phyloP scores from a whole-genome alignment of 2,888 invertebrate species.

The Lochmaea capreae region DNA sequence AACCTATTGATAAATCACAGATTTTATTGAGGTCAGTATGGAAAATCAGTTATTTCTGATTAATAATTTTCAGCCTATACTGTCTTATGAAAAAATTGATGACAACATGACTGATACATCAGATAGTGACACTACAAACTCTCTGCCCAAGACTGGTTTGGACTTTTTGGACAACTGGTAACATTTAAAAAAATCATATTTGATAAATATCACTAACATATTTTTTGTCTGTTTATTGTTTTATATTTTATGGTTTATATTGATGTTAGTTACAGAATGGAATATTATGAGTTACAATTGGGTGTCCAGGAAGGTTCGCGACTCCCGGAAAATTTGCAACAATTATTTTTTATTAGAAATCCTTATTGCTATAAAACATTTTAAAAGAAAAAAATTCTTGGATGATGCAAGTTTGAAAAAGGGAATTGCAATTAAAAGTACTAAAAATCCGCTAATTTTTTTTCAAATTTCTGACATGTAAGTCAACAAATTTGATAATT shows the following conservation, averaged over 20 bases:
- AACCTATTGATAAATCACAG: too few relatives aligned
- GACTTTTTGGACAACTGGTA: constrained; percentile 76
- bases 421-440: too few relatives aligned
- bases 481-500: too few relatives aligned
- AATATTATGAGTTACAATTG: background rate
- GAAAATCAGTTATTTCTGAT: background rate
- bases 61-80: constrained; percentile 5
- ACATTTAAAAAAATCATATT: constrained; percentile 42
- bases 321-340: too few relatives aligned
- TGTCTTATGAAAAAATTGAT: constrained; percentile 6
- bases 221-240: background rate
- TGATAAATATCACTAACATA: background rate
- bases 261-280: background rate
- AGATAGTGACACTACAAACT: constrained; percentile 37
- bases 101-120: constrained; percentile 15
- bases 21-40: too few relatives aligned
- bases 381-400: too few relatives aligned
- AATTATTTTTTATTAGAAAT: too few relatives aligned
- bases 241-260: background rate
- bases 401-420: too few relatives aligned
- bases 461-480: too few relatives aligned
- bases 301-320: too few relatives aligned
- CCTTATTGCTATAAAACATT: too few relatives aligned
- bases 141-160: constrained; percentile 71
- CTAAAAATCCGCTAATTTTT: too few relatives aligned